Conservation (phyloP, 92 coral and sea anemone genomes). For the Isaurus tuberculatus region DNA sequence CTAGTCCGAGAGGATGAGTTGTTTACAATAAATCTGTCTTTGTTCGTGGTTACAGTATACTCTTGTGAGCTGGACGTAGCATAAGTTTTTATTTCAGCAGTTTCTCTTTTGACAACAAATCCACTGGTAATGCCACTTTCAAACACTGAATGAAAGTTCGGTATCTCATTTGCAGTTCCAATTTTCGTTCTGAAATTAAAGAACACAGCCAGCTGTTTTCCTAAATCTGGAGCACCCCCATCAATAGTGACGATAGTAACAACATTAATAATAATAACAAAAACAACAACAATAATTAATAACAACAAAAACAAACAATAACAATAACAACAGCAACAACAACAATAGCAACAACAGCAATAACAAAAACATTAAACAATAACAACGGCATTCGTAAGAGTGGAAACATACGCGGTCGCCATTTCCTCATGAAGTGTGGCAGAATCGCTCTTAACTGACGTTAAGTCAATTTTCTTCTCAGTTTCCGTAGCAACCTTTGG, state of each 20-base stretch:
- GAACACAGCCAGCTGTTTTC: neutral
- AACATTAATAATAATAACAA: neutral
- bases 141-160: neutral
- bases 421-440: neutral
- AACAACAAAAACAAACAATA: neutral
- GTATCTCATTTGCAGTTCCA: neutral
- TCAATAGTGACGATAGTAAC: neutral
- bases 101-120: neutral
- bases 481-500: neutral
- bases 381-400: neutral
- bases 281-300: neutral
- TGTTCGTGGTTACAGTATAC: constrained; percentile 33
- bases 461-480: neutral
- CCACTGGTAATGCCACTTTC: constrained; percentile 14
- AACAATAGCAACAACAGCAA: neutral
- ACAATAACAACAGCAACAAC: neutral
- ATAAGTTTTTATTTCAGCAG: constrained; percentile 32
- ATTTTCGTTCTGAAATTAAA: constrained; percentile 5
- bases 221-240: neutral
- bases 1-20: constrained; percentile 70
- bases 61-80: constrained; percentile 34
- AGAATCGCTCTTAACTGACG: constrained; percentile 8
- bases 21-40: constrained; percentile 20
- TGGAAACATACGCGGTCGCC: neutral
- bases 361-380: neutral